Percentiles rank a stretch among this genome's conserved stretches.
Conservation (phyloP, 2,888 invertebrate species). For the Oscheius sp. region DNA sequence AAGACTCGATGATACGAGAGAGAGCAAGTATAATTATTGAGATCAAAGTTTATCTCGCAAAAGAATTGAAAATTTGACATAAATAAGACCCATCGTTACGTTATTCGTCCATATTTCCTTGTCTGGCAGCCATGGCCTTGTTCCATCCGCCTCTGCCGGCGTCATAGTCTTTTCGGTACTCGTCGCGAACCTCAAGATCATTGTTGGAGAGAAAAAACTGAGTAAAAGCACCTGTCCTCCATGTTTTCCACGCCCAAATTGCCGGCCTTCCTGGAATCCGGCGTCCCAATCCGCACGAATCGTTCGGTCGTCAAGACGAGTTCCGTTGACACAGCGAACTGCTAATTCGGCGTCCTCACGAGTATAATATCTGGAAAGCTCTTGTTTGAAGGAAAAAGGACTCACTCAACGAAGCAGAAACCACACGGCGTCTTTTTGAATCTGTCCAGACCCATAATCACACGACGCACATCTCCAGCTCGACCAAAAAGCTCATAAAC, state of each 20-base stretch:
- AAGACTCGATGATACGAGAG: too few species aligned
- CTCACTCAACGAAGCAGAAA: constrained; percentile 95
- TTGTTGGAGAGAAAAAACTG: neutral
- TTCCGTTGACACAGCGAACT: constrained; percentile 86
- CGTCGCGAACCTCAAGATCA: constrained; percentile 86
- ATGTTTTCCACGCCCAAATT: constrained; percentile 96
- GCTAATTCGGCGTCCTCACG: constrained; percentile 78
- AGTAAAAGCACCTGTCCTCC: constrained; percentile 87
- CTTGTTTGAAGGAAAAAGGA: constrained; percentile 37
- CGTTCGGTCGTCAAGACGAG: constrained; percentile 88
- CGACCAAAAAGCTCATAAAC: constrained; percentile 94
- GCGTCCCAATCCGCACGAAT: constrained; percentile 99
- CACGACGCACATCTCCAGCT: constrained; percentile 90
- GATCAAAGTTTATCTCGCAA: constrained; percentile 17
- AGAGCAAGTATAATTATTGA: neutral
- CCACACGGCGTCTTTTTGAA: constrained; percentile 98
- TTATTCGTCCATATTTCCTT: neutral
- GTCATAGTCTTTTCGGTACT: constrained; percentile 96
- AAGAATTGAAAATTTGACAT: neutral
- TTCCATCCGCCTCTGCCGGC: constrained; percentile 96
- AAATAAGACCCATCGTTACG: neutral
- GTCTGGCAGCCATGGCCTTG: constrained; percentile 54
- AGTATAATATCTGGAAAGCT: constrained; percentile 75
- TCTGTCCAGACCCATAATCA: constrained; percentile 97
- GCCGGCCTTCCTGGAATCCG: constrained; percentile 96